These are phyloP conservation scores for Idaea dimidiata DNA, from an alignment of 2,888 invertebrate genomes.

Conservation along the genomic window DNA sequence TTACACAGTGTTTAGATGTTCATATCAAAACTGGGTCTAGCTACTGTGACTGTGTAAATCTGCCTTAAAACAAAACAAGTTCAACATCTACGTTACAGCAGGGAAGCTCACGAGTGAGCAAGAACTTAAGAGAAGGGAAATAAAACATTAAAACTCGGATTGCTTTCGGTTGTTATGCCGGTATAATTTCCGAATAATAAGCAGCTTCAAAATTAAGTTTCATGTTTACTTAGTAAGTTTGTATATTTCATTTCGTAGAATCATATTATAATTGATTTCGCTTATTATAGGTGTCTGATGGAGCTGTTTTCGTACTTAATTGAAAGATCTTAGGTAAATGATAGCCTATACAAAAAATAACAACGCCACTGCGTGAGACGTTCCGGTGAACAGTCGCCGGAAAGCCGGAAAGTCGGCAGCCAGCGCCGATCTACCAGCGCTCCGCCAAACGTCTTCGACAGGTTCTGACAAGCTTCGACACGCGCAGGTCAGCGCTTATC, in stretches of 20 bases:
- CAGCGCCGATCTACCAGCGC: too few species aligned
- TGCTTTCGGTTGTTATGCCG: constrained; percentile 29
- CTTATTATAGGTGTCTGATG: not conserved
- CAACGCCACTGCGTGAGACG: too few species aligned
- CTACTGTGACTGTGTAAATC: too few species aligned
- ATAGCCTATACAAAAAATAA: not conserved
- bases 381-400: too few species aligned
- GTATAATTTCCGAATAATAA: constrained; percentile 31
- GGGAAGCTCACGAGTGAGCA: constrained; percentile 18
- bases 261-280: not conserved
- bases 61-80: constrained; percentile 14
- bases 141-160: constrained; percentile 30
- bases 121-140: constrained; percentile 27
- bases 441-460: too few species aligned
- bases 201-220: constrained; percentile 28
- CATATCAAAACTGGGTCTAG: too few species aligned
- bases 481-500: too few species aligned
- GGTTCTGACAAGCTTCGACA: too few species aligned
- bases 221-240: constrained; percentile 17
- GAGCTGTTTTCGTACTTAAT: not conserved
- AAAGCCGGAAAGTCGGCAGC: too few species aligned
- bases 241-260: constrained; percentile 13
- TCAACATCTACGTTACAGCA: constrained; percentile 18
- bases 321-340: not conserved
- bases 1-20: too few species aligned